Percentiles rank a stretch among this genome's conserved stretches.
These are phyloP conservation scores for Microctonus aethiopoides DNA, from an alignment of 2,888 invertebrate genomes.

Conservation along the genomic window DNA sequence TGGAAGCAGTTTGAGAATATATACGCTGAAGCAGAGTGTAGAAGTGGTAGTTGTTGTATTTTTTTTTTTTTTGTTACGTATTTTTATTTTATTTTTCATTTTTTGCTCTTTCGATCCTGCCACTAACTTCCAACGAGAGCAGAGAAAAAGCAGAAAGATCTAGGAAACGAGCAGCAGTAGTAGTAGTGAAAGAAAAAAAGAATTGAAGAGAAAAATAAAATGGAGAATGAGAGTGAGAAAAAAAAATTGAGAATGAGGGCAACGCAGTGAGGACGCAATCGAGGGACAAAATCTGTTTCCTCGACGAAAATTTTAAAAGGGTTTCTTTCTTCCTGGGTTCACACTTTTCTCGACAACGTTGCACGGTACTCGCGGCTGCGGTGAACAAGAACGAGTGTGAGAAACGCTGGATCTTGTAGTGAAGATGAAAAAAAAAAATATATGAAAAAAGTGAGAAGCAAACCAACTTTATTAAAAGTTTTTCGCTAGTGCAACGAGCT, in stretches of 20 bases:
- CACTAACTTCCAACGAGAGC: constrained; percentile 14
- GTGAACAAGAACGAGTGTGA: background rate
- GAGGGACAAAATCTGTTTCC: constrained; percentile 49
- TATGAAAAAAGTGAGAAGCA: constrained; percentile 4
- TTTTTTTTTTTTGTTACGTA: background rate
- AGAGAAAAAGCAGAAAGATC: constrained; percentile 23
- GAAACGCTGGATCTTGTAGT: background rate
- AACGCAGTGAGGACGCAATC: constrained; percentile 35
- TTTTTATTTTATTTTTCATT: constrained; percentile 6
- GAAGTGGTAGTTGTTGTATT: background rate
- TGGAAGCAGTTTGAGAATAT: background rate
- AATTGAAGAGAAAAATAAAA: background rate
- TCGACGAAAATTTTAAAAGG: constrained; percentile 47
- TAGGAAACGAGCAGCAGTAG: constrained; percentile 13
- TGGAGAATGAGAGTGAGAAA: constrained; percentile 13
- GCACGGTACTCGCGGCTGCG: constrained; percentile 31
- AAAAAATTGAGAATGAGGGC: constrained; percentile 30
- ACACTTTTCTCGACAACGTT: constrained; percentile 27
- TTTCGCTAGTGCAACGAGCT: constrained; percentile 33
- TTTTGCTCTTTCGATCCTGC: constrained; percentile 2
- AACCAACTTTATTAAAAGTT: constrained; percentile 59
- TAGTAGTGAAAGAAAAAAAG: background rate
- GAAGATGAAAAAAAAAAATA: background rate
- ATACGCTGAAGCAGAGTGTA: constrained; percentile 6
- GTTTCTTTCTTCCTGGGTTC: constrained; percentile 33